Evolutionary conservation across 2,797 vertebrate genomes (phyloP).

Genomic region (Heterohyrax brucei): DNA sequence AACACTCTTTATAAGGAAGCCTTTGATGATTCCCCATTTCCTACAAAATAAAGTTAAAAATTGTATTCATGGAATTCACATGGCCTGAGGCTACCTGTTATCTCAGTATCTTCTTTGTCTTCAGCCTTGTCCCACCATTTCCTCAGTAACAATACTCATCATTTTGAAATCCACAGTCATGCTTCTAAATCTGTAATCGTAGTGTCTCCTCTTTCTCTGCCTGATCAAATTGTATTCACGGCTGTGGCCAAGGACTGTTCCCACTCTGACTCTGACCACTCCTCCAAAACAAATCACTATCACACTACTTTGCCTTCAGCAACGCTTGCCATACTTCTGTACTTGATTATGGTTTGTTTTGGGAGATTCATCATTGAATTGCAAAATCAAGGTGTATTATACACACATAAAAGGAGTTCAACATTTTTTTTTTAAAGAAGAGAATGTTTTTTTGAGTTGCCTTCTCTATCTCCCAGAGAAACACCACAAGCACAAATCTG

Average conservation of each 20-base stretch:
- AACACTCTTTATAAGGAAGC: not conserved
- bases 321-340: not conserved
- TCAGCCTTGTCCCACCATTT: not conserved
- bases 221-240: not conserved
- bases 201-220: not conserved
- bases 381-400: not conserved
- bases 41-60: not conserved
- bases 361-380: not conserved
- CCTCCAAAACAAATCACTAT: not conserved
- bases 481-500: not conserved
- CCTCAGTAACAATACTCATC: not conserved
- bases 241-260: not conserved
- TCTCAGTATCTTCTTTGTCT: not conserved
- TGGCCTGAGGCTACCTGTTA: not conserved
- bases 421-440: slow-evolving; percentile 55
- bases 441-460: not conserved
- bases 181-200: not conserved
- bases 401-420: not conserved
- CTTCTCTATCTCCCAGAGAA: not conserved
- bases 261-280: not conserved
- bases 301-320: not conserved
- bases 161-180: not conserved
- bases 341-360: not conserved
- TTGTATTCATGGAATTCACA: not conserved
- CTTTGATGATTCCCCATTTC: not conserved